Percentiles rank a stretch among this genome's conserved stretches.
These are phyloP conservation scores for Oryzias curvinotus DNA, from an alignment of 2,113 vertebrate species.

Conservation along the genomic window DNA sequence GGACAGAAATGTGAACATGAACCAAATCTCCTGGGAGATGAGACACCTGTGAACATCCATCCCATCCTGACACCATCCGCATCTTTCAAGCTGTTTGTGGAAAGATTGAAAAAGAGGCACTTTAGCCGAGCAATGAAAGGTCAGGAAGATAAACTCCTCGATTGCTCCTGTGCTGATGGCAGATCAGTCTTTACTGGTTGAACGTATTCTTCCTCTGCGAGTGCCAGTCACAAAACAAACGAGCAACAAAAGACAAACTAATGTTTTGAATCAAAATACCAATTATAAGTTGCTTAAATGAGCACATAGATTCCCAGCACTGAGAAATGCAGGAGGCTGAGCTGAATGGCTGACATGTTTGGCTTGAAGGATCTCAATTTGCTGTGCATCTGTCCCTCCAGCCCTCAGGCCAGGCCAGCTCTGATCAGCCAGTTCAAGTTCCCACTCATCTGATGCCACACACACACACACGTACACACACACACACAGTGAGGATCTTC, in stretches of 20 bases:
- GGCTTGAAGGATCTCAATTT: conserved; percentile 52
- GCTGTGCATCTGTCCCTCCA: conserved; percentile 49
- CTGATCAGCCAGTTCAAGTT: conserved; percentile 37
- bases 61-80: conserved; percentile 16
- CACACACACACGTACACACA: too few relatives aligned
- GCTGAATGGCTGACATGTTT: conserved; percentile 22
- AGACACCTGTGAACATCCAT: conserved; percentile 34
- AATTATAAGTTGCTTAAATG: conserved; percentile 5
- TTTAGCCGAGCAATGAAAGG: conserved; percentile 44
- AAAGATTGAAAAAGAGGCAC: conserved; percentile 30
- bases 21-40: conserved; percentile 1
- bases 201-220: conserved; percentile 17
- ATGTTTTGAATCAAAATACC: neutral
- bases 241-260: neutral
- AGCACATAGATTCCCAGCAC: neutral
- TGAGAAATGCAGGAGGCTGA: conserved; percentile 25
- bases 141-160: conserved; percentile 48
- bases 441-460: conserved; percentile 4
- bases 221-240: conserved; percentile 7
- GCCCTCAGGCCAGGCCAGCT: conserved; percentile 19
- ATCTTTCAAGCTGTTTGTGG: conserved; percentile 26
- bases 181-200: conserved; percentile 36
- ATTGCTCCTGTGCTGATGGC: conserved; percentile 44
- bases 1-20: conserved; percentile 16
- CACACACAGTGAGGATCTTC: too few relatives aligned